phyloP scores from a whole-genome alignment of 1,140 invertebrate species.

The Drosophila pectinifera region DNA sequence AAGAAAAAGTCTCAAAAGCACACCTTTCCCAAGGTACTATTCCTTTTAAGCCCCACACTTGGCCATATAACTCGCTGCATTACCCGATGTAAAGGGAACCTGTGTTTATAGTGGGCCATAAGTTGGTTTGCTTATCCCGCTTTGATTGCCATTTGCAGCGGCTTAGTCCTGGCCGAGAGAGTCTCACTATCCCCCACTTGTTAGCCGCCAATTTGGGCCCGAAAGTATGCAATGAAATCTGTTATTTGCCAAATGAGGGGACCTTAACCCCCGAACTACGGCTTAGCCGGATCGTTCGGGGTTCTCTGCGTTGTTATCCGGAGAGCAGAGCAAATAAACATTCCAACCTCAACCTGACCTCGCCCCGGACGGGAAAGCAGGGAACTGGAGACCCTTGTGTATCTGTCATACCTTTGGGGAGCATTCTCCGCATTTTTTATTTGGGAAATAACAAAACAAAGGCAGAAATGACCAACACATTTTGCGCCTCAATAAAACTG shows the following conservation, averaged over 20 bases:
- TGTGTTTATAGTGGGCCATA: neutral
- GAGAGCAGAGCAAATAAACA: constrained; percentile 35
- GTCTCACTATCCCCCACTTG: constrained; percentile 16
- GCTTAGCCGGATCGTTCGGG: constrained; percentile 19
- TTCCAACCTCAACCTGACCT: constrained; percentile 17
- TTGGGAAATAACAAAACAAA: constrained; percentile 47
- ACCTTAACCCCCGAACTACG: constrained; percentile 31
- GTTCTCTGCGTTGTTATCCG: neutral
- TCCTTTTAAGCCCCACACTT: neutral
- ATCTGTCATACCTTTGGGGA: constrained; percentile 31
- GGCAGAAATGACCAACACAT: constrained; percentile 70
- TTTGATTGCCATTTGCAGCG: constrained; percentile 29
- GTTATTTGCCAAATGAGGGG: constrained; percentile 46
- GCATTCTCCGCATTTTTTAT: constrained; percentile 13
- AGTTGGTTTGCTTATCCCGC: constrained; percentile 19
- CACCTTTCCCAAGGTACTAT: too few relatives aligned
- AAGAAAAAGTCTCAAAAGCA: too few relatives aligned
- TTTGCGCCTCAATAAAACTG: constrained; percentile 79
- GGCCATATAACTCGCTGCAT: neutral
- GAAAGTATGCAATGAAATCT: constrained; percentile 47
- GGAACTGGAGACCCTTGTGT: constrained; percentile 10
- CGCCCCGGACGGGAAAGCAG: too few relatives aligned
- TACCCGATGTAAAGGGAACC: neutral
- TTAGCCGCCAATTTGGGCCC: constrained; percentile 41
- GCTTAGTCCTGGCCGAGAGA: constrained; percentile 1